phyloP scores from a whole-genome alignment of 2,797 vertebrate species.

The Lepus townsendii region DNA sequence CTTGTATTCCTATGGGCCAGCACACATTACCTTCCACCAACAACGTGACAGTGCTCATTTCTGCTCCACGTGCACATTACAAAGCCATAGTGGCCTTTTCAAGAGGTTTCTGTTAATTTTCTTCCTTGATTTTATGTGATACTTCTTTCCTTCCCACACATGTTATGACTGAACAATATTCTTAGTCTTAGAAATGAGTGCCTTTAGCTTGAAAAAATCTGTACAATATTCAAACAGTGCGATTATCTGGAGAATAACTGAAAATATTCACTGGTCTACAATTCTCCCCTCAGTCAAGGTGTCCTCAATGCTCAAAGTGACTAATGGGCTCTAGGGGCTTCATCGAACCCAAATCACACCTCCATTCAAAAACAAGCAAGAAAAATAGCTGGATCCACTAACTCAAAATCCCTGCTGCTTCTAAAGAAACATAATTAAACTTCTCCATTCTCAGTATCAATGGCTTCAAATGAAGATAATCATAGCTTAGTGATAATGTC shows the following conservation, averaged over 20 bases:
- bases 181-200: slow-evolving; percentile 7
- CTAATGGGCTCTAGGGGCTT: background rate
- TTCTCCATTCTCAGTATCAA: slow-evolving; percentile 17
- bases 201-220: background rate
- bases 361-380: background rate
- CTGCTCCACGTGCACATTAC: background rate
- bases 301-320: background rate
- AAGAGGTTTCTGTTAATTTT: background rate
- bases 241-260: background rate
- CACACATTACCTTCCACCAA: background rate
- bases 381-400: background rate
- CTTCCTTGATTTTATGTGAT: background rate
- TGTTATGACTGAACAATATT: background rate
- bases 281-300: background rate
- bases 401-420: background rate
- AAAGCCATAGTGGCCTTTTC: background rate
- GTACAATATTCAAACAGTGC: background rate
- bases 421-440: background rate
- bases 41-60: background rate
- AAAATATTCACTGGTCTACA: background rate
- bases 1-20: background rate
- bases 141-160: background rate
- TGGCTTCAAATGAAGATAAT: background rate
- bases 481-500: background rate
- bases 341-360: background rate